These are phyloP conservation scores for Peromyscus maniculatus DNA, from an alignment of 2,113 vertebrate species.

Conservation along the genomic window DNA sequence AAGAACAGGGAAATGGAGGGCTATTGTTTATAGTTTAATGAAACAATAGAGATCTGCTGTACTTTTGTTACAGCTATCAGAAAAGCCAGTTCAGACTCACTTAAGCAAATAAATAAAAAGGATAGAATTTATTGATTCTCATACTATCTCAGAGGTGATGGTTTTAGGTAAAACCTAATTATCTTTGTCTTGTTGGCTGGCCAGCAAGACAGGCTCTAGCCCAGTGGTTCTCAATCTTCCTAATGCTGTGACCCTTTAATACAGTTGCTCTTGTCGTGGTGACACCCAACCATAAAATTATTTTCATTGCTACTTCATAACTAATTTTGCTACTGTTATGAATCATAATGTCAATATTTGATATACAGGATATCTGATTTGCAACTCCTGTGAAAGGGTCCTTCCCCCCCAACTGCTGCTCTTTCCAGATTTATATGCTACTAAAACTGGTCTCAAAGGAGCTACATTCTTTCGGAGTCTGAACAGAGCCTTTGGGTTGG, in stretches of 20 bases:
- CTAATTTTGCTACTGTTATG: background rate
- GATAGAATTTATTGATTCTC: conserved; percentile 2
- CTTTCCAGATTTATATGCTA: background rate
- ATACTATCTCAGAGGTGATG: background rate
- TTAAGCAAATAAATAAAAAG: background rate
- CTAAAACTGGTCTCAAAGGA: background rate
- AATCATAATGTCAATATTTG: background rate
- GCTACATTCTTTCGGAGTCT: background rate
- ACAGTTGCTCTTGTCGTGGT: too few species aligned
- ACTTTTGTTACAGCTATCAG: conserved; percentile 15
- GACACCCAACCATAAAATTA: background rate
- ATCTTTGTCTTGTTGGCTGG: conserved; percentile 24
- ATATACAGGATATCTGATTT: background rate
- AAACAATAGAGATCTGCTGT: background rate
- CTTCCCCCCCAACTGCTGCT: background rate
- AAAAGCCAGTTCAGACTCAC: conserved; percentile 56
- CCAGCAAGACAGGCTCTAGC: background rate
- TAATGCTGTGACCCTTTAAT: background rate
- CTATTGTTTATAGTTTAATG: background rate
- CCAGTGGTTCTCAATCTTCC: background rate
- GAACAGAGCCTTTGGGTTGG: background rate
- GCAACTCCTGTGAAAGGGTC: background rate
- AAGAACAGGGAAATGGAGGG: background rate
- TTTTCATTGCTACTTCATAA: background rate
- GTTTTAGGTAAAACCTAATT: background rate